phyloP scores from a whole-genome alignment of 2,113 vertebrate genomes.

The Tyto alba region DNA sequence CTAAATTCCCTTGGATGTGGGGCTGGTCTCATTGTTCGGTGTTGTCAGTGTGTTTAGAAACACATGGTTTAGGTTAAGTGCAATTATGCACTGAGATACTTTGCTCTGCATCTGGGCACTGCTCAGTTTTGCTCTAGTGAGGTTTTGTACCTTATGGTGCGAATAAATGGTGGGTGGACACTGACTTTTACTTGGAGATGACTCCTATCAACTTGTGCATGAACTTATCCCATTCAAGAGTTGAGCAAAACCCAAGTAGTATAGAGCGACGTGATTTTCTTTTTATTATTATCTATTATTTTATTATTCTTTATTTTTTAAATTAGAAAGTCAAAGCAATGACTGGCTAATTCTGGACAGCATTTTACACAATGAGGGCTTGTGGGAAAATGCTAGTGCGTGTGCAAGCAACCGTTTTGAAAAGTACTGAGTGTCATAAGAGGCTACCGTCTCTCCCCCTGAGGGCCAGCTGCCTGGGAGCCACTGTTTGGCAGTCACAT shows the following conservation, averaged over 20 bases:
- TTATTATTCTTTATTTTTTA: neutral
- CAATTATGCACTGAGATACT: rapidly evolving
- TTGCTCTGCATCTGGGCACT: neutral
- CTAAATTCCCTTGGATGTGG: neutral
- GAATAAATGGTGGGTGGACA: neutral
- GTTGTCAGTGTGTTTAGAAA: neutral
- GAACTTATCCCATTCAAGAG: neutral
- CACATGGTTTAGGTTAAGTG: neutral
- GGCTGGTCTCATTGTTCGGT: neutral
- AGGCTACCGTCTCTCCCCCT: rapidly evolving
- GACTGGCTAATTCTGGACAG: neutral
- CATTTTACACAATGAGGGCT: neutral
- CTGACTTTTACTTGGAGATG: neutral
- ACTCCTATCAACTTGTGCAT: neutral
- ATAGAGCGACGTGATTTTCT: neutral
- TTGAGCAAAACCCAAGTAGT: neutral
- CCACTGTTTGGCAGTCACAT: neutral
- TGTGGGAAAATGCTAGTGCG: neutral
- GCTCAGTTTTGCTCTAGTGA: neutral
- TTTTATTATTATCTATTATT: neutral
- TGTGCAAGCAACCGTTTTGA: neutral
- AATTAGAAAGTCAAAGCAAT: neutral
- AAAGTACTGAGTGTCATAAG: neutral
- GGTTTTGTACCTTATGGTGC: neutral
- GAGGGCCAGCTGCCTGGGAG: rapidly evolving